Evolutionary conservation across 2,797 vertebrate species (phyloP), one percentile per base, ranked within the genome.

Genomic region (Kryptopterus vitreolus): DNA sequence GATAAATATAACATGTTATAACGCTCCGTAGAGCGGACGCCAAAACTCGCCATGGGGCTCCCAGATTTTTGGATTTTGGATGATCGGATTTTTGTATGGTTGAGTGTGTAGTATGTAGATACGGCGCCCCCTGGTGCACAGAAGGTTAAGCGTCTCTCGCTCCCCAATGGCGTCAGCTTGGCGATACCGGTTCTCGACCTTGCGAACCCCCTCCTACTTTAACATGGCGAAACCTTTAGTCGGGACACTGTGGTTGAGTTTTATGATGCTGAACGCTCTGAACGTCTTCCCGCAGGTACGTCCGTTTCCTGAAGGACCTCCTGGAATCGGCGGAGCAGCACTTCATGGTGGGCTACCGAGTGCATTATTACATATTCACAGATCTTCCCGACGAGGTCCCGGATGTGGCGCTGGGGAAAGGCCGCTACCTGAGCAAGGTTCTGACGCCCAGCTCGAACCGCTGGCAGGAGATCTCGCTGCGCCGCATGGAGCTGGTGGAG

Each of bases 391-490:
- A 24, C 3, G 33, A 79, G 0, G 7, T 93, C 0, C 87, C 92
- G 0, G 0, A 0, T 0, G 22, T 82, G 0, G 86, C 0, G 0
- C 87, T 93, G 86, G 85, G 77, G 2, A 53, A 86, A 0, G 79
- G 82, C 0, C 78, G 82, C 59, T 24, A 2, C 1, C n/a, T 90
- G 2, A 11, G 52, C 0, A 0, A 83, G 0, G 1, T 91, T 0
- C 84, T 82, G n/a, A 0, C 87, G 0, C 59, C 0, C 12, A 85
- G 57, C 0, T 15, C 58, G 29, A 0, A 84, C 59, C 83, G 66
- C 83, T 93, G 93, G 91, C 89, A 92, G 76, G 91, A 92, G 85
- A 85, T 91, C 61, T 90, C 88, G 78, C 68, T 77, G 69, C 35
- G 79, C 20, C 85, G 90, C 77, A 91, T 92, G 92, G 90, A 90